Evolutionary conservation across 1,140 invertebrate species (phyloP).

Genomic region (Neodiprion pinetum): DNA sequence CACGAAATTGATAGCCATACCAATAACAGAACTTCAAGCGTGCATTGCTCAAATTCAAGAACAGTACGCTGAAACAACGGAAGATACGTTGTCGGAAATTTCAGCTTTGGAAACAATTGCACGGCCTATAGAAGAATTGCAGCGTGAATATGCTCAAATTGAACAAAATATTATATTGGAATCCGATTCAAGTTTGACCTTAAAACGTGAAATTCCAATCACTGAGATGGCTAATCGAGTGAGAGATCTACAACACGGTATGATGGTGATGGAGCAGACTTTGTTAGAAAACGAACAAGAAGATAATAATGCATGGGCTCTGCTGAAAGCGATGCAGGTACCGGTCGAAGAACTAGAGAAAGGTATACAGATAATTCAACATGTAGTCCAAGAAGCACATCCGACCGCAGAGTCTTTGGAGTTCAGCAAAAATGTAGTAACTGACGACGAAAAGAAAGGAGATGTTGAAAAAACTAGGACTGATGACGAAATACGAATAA

Average conservation of each 20-base stretch:
- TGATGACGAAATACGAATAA: conserved; percentile 27
- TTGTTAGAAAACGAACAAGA: conserved; percentile 2
- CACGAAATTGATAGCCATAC: conserved; percentile 23
- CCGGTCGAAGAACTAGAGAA: conserved; percentile 8
- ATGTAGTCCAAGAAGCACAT: neutral
- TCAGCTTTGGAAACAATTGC: conserved; percentile 21
- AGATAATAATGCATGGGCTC: neutral
- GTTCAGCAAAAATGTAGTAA: neutral
- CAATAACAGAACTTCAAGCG: conserved; percentile 27
- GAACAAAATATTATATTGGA: conserved; percentile 13
- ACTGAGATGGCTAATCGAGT: conserved; percentile 8
- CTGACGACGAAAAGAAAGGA: conserved; percentile 30
- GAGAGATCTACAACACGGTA: conserved; percentile 10
- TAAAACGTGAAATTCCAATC: neutral
- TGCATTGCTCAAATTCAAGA: conserved; percentile 30
- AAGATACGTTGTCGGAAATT: conserved; percentile 25
- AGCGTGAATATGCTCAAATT: conserved; percentile 15
- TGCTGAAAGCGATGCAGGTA: conserved; percentile 11
- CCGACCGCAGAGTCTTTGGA: conserved; percentile 20
- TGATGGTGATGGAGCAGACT: conserved; percentile 8
- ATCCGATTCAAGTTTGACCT: neutral
- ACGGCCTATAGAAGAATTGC: conserved; percentile 32
- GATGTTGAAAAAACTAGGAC: conserved; percentile 26
- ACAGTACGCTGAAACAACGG: conserved; percentile 24
- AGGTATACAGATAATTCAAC: conserved; percentile 10